These are phyloP conservation scores for Tiaroga cobitis DNA, from an alignment of 2,797 vertebrate genomes.

Conservation along the genomic window DNA sequence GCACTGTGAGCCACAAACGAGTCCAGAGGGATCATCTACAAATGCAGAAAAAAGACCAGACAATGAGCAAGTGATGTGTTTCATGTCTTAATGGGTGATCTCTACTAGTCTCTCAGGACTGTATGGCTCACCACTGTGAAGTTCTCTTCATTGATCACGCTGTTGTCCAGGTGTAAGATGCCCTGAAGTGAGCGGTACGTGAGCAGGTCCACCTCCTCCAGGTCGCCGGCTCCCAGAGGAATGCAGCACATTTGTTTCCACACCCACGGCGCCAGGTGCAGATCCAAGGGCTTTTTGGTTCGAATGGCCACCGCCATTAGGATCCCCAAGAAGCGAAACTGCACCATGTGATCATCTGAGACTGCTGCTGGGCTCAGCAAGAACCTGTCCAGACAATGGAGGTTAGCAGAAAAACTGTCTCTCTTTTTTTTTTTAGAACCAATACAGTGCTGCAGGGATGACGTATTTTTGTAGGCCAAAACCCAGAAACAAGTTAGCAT, in stretches of 20 bases:
- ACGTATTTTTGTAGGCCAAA: neutral
- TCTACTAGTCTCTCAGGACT: neutral
- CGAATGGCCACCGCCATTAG: constrained; percentile 84
- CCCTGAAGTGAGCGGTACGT: constrained; percentile 82
- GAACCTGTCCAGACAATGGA: constrained; percentile 68
- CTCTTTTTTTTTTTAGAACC: neutral
- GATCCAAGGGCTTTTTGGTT: constrained; percentile 83
- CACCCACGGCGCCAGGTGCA: constrained; percentile 83
- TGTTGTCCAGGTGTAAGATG: constrained; percentile 82
- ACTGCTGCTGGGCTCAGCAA: constrained; percentile 77
- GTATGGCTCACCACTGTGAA: constrained; percentile 77
- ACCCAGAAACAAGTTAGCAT: neutral
- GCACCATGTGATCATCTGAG: constrained; percentile 79
- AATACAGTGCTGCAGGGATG: neutral
- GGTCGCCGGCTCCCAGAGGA: constrained; percentile 74
- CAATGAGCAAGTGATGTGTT: neutral
- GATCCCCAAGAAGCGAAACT: constrained; percentile 82
- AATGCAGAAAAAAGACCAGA: constrained; percentile 4
- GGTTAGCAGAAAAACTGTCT: neutral
- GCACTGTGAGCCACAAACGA: constrained; percentile 82
- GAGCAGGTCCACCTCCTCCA: constrained; percentile 84
- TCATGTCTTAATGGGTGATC: neutral
- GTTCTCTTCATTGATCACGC: constrained; percentile 82
- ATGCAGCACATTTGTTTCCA: constrained; percentile 86
- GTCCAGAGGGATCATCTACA: constrained; percentile 84